phyloP scores from a whole-genome alignment of 2,113 vertebrate genomes.

The Pyrgilauda ruficollis region DNA sequence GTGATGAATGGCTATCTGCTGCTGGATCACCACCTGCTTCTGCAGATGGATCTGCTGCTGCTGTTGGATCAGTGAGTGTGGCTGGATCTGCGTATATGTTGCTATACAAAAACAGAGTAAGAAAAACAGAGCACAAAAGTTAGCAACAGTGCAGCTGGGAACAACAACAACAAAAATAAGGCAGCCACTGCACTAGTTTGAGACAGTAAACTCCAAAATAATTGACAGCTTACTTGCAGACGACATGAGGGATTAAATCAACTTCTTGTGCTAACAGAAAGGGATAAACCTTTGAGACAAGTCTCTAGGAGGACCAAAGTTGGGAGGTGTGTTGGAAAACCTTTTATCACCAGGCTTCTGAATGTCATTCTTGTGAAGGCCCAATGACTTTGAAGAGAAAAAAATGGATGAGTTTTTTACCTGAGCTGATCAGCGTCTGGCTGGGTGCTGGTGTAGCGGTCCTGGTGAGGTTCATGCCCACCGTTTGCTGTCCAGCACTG shows the following conservation, averaged over 20 bases:
- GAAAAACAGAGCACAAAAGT: background rate
- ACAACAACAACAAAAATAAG: background rate
- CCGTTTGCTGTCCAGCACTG: conserved; percentile 69
- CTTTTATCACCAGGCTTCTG: background rate
- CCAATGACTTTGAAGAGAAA: background rate
- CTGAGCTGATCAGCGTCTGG: conserved; percentile 81
- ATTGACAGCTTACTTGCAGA: background rate
- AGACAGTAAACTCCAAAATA: background rate
- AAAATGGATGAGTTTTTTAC: conserved; percentile 31
- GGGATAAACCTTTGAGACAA: background rate
- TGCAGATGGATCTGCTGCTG: conserved; percentile 85
- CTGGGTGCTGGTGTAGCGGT: conserved; percentile 79
- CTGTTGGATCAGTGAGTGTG: conserved; percentile 80
- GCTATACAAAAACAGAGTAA: conserved; percentile 19
- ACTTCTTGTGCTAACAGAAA: background rate
- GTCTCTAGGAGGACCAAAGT: background rate
- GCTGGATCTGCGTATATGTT: conserved; percentile 83
- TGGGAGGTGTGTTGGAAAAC: background rate
- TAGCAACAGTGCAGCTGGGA: background rate
- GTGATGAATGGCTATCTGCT: conserved; percentile 82
- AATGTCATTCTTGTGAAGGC: background rate
- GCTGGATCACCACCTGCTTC: conserved; percentile 83
- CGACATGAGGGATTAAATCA: background rate
- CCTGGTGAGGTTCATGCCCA: conserved; percentile 82
- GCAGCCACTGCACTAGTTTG: background rate